Conservation (phyloP, 2,888 invertebrate genomes). For the Caenorhabditis zanzibari region DNA sequence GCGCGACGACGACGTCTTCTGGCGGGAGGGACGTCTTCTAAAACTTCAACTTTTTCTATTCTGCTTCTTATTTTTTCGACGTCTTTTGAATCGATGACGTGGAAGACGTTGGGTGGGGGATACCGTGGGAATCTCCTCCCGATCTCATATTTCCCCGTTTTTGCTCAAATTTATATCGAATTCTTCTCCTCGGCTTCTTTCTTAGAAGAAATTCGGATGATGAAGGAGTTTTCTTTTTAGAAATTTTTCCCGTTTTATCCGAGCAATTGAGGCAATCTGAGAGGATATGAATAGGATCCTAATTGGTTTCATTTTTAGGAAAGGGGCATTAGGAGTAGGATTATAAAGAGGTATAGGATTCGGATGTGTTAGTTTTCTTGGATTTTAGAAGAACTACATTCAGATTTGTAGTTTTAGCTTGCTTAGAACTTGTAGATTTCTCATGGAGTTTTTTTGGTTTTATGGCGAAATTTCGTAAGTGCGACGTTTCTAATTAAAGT, state of each 20-base stretch:
- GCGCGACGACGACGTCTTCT: constrained; percentile 21
- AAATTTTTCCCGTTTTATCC: neutral
- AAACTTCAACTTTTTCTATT: constrained; percentile 11
- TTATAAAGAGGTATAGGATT: no score
- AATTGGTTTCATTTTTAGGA: constrained; percentile 41
- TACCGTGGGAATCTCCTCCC: constrained; percentile 53
- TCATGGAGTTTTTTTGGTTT: no score
- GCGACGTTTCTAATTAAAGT: no score
- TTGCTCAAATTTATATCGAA: constrained; percentile 19
- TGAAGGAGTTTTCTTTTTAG: constrained; percentile 4
- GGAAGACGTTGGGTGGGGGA: constrained; percentile 27
- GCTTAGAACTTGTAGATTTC: no score
- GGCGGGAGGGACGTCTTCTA: neutral
- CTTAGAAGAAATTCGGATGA: no score
- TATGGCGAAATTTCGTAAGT: no score
- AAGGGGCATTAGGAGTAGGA: neutral
- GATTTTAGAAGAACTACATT: no score
- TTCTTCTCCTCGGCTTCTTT: neutral
- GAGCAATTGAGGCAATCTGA: constrained; percentile 53
- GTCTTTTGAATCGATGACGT: constrained; percentile 41
- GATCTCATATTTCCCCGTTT: constrained; percentile 62
- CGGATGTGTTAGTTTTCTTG: no score
- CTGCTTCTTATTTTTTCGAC: neutral
- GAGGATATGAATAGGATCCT: constrained; percentile 28
- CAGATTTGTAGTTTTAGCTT: no score